Percentiles rank a stretch among this genome's conserved stretches.
Evolutionary conservation across 2,888 invertebrate genomes (phyloP).

Genomic region (Taenaris catops): DNA sequence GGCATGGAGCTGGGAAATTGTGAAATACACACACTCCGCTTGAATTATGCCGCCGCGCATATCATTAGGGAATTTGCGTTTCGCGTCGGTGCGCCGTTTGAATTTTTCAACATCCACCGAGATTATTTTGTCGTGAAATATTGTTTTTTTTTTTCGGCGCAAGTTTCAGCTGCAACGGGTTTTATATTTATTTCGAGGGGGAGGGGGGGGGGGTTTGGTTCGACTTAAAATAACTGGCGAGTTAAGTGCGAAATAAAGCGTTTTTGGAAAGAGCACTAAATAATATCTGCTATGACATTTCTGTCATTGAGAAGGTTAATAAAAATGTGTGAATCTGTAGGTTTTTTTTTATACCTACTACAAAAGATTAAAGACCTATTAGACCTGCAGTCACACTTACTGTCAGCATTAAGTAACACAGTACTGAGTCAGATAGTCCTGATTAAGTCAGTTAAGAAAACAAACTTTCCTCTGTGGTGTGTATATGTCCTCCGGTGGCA

Average conservation of each 20-base stretch:
- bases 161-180: background rate
- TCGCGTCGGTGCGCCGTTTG: constrained; percentile 32
- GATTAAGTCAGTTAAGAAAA: too few relatives aligned
- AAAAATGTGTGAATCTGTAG: constrained; percentile 2
- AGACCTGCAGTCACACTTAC: too few relatives aligned
- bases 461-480: too few relatives aligned
- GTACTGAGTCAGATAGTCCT: too few relatives aligned
- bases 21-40: constrained; percentile 53
- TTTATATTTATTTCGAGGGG: background rate
- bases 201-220: too few relatives aligned
- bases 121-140: constrained; percentile 29
- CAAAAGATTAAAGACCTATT: too few relatives aligned
- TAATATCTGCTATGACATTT: background rate
- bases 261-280: too few relatives aligned
- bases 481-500: too few relatives aligned
- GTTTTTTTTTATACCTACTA: background rate
- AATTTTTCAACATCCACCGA: constrained; percentile 48
- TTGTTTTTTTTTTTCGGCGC: constrained; percentile 23
- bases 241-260: too few relatives aligned
- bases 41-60: constrained; percentile 28
- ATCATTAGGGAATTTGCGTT: constrained; percentile 54
- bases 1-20: constrained; percentile 65
- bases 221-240: background rate
- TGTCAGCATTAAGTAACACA: too few relatives aligned
- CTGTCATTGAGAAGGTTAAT: constrained; percentile 8